Conservation (phyloP, 23 tunicate genomes). For the Styela clava region DNA sequence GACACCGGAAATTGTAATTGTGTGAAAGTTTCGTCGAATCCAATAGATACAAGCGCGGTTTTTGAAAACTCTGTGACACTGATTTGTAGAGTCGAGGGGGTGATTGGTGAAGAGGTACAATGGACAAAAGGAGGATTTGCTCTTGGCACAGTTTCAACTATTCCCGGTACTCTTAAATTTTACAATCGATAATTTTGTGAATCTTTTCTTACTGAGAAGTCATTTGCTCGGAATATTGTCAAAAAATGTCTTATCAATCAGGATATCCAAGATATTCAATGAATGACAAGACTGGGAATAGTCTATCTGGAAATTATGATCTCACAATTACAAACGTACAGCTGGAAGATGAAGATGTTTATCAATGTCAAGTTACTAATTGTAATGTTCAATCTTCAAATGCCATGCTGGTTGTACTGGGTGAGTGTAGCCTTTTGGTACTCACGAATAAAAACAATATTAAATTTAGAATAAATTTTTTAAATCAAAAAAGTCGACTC, state of each 20-base stretch:
- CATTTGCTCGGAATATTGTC: no score
- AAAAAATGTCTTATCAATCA: no score
- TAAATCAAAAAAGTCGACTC: no score
- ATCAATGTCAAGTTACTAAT: slow-evolving; percentile 78
- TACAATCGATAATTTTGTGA: no score
- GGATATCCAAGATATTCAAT: slow-evolving; percentile 59
- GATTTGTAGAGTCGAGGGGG: slow-evolving; percentile 9
- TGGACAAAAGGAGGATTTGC: slow-evolving; percentile 72
- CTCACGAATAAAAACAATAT: no score
- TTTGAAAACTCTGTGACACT: not conserved
- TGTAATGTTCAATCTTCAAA: slow-evolving; percentile 27
- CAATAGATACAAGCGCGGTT: slow-evolving; percentile 1
- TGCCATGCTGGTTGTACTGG: slow-evolving; percentile 58
- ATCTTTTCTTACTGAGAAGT: no score
- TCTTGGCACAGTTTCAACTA: slow-evolving; percentile 41
- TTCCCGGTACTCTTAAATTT: slow-evolving; percentile 43
- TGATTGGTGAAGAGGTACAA: slow-evolving; percentile 39
- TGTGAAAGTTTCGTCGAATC: not conserved
- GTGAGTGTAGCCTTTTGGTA: no score
- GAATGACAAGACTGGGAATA: slow-evolving; percentile 42
- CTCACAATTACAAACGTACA: slow-evolving; percentile 36
- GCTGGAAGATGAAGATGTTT: slow-evolving; percentile 56
- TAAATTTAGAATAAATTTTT: no score
- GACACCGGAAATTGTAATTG: slow-evolving; percentile 7
- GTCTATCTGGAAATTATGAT: slow-evolving; percentile 60